phyloP scores from a whole-genome alignment of 2,888 invertebrate genomes.

The Eurois occulta region DNA sequence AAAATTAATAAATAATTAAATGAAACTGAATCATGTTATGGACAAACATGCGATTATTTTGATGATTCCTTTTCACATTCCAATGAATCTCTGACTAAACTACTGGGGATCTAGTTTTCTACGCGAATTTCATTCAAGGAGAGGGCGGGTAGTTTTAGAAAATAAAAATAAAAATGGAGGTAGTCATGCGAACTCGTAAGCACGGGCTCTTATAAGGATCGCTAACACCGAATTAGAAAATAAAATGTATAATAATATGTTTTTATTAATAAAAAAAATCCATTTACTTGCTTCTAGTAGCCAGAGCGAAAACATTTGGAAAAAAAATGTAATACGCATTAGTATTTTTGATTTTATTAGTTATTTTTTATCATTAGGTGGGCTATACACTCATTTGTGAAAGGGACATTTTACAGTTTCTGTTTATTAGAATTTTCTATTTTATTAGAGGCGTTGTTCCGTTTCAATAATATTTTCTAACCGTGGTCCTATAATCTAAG shows the following conservation, averaged over 20 bases:
- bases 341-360: slow-evolving; percentile 72
- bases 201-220: slow-evolving; percentile 75
- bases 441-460: slow-evolving; percentile 56
- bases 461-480: not conserved
- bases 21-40: slow-evolving; percentile 41
- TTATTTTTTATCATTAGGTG: slow-evolving; percentile 50
- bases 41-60: slow-evolving; percentile 52
- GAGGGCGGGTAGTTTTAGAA: slow-evolving; percentile 69
- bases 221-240: slow-evolving; percentile 83
- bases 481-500: slow-evolving; percentile 35
- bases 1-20: slow-evolving; percentile 57
- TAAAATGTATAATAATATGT: slow-evolving; percentile 53
- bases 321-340: slow-evolving; percentile 76
- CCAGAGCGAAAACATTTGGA: slow-evolving; percentile 89
- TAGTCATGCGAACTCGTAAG: slow-evolving; percentile 85
- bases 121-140: slow-evolving; percentile 85
- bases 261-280: slow-evolving; percentile 71
- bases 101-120: slow-evolving; percentile 85
- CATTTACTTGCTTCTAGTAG: slow-evolving; percentile 91
- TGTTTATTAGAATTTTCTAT: slow-evolving; percentile 17
- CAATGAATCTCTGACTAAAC: slow-evolving; percentile 88
- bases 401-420: slow-evolving; percentile 25
- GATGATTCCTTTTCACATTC: slow-evolving; percentile 72
- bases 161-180: slow-evolving; percentile 69
- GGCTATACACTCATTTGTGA: slow-evolving; percentile 53